phyloP scores from a whole-genome alignment of 2,113 vertebrate genomes.

The Bambusicola thoracicus region DNA sequence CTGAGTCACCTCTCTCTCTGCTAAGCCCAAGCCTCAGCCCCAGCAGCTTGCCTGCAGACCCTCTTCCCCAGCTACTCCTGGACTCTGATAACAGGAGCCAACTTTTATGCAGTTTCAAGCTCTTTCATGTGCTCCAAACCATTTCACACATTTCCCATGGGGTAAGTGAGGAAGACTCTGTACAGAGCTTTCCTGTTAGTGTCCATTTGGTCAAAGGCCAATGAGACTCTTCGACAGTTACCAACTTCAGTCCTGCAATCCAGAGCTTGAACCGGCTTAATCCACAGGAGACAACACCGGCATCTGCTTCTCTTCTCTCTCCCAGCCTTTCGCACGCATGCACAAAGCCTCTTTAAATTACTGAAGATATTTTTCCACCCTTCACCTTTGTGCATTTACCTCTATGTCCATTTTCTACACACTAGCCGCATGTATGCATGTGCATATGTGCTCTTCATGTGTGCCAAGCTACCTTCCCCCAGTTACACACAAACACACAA shows the following conservation, averaged over 20 bases:
- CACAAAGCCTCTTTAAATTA: constrained; percentile 10
- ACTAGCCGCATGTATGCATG: rapidly evolving
- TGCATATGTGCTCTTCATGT: neutral
- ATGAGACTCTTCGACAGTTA: neutral
- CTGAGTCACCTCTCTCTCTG: neutral
- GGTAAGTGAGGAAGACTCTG: neutral
- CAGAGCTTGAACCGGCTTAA: neutral
- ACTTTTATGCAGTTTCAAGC: neutral
- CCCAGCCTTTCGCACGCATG: neutral
- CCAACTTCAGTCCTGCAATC: neutral
- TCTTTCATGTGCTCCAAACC: neutral
- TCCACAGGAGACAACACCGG: neutral
- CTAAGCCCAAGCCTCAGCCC: neutral
- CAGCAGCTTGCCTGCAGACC: neutral
- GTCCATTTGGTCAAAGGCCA: neutral
- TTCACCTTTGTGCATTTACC: neutral
- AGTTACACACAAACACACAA: neutral
- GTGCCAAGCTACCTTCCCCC: neutral
- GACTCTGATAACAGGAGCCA: neutral
- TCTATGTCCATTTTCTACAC: neutral
- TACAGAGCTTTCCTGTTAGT: neutral
- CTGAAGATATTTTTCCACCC: neutral
- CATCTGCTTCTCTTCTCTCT: constrained; percentile 39
- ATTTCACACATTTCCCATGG: neutral
- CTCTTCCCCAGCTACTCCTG: neutral